Conservation (phyloP, 1,140 invertebrate genomes). For the Bombus superbus region DNA sequence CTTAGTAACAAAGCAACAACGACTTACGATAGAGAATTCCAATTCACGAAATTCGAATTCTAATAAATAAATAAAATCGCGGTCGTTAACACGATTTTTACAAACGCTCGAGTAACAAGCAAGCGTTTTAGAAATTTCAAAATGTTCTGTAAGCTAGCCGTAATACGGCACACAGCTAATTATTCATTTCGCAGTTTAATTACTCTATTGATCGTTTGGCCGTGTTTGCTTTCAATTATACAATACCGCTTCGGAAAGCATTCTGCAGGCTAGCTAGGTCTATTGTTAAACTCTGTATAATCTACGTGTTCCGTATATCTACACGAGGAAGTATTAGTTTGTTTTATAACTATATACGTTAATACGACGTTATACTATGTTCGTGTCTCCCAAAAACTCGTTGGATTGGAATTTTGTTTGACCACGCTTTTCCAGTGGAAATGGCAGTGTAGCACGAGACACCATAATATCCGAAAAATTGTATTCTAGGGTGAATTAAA, state of each 20-base stretch:
- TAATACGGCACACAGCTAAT: background rate
- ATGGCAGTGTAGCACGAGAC: no score
- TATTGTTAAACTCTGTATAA: slow-evolving; percentile 17
- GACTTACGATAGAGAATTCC: no score
- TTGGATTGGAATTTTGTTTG: background rate
- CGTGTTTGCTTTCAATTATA: slow-evolving; percentile 55
- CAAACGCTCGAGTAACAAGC: background rate
- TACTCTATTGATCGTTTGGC: slow-evolving; percentile 40
- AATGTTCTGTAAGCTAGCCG: background rate
- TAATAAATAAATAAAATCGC: no score
- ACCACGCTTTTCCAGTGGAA: no score
- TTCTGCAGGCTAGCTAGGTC: background rate
- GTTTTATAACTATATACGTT: background rate
- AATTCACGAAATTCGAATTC: no score
- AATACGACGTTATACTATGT: no score
- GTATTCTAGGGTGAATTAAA: no score
- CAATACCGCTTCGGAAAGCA: slow-evolving; percentile 23
- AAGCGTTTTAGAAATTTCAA: background rate
- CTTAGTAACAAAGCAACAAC: no score
- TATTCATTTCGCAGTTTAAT: slow-evolving; percentile 53
- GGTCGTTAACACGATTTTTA: background rate
- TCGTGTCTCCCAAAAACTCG: background rate
- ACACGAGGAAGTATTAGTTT: slow-evolving; percentile 7
- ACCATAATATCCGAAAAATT: no score
- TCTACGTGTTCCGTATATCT: background rate